Evolutionary conservation across 2,888 invertebrate species (phyloP), one percentile per base, ranked within the genome.

Genomic region (Amphipoea oculea): DNA sequence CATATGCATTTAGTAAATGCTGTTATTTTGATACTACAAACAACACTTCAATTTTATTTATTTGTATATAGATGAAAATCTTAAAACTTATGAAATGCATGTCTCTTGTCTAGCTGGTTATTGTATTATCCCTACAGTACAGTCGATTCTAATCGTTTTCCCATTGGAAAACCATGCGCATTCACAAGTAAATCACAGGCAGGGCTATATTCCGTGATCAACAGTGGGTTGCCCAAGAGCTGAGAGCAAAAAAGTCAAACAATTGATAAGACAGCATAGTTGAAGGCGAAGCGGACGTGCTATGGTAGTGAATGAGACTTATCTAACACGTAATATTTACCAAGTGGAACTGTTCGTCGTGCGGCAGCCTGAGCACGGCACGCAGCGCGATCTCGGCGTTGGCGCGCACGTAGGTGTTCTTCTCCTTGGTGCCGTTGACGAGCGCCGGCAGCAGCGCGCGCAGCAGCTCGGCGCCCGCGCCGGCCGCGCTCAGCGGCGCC

Each of bases 371-470:
- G 88, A 99, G 97, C 88, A 99, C 97, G 73, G 98, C 98, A 71
- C 99, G 98, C 73, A 99, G 97, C 14, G 99, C 99, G 85, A 98
- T 98, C 97, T 99, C 99, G 65, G 99, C 98, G 96, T 99, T 99
- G 65, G 99, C 98, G 95, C 99, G 98, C 66, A 99, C 99, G 93
- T 99, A 98, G 71, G 99, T 98, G 96, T 99, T 99, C 97, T 99
- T 99, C 97, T 99, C 99, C 97, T 99, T 99, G 81, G 99, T 99
- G 85, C 99, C 99, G 97, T 99, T 99, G 74, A 99, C 99, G 89
- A 99, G 97, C 96, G 99, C 98, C 0, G 99, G 99, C 87, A 99
- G 97, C 86, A 99, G 96, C 73, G 98, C 96, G 93, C 98, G 98
- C 86, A 99, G 97, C 87, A 99, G 96, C 89, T 98, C 98, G 0